Percentiles rank a stretch among this genome's conserved stretches.
phyloP scores from a whole-genome alignment of 2,888 invertebrate species.

The Limnephilus marmoratus region DNA sequence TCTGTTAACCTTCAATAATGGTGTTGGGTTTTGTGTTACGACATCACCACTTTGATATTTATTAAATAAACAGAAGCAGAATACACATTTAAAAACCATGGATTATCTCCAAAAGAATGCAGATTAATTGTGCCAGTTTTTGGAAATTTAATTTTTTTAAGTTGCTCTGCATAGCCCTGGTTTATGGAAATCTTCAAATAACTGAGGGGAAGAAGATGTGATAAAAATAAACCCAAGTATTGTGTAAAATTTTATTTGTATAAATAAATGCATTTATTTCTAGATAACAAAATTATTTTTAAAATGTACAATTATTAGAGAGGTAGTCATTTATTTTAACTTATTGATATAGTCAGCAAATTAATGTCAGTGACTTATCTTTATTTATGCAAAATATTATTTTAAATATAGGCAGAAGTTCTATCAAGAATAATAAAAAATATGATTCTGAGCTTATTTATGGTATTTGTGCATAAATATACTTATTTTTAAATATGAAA shows the following conservation, averaged over 20 bases:
- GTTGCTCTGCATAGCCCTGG: not conserved
- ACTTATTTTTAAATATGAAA: conserved; percentile 22
- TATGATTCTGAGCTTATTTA: conserved; percentile 22
- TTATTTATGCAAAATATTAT: conserved; percentile 12
- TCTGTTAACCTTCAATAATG: too few relatives aligned
- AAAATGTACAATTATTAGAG: conserved; percentile 70
- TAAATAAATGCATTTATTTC: conserved; percentile 57
- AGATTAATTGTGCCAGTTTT: too few relatives aligned
- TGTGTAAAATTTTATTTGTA: conserved; percentile 56
- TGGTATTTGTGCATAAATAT: conserved; percentile 23
- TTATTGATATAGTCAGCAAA: conserved; percentile 11
- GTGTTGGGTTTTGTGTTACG: too few relatives aligned
- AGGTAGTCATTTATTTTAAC: conserved; percentile 52
- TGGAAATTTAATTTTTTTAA: too few relatives aligned
- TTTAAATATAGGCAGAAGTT: conserved; percentile 21
- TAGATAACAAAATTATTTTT: conserved; percentile 72
- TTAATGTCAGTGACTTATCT: not conserved
- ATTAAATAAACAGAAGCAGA: too few relatives aligned
- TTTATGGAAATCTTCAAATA: not conserved
- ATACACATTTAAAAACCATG: too few relatives aligned
- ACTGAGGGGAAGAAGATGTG: not conserved
- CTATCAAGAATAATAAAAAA: conserved; percentile 4
- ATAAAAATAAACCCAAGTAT: not conserved
- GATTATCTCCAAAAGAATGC: too few relatives aligned
- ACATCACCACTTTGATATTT: too few relatives aligned